Evolutionary conservation across 2,797 vertebrate genomes (phyloP).

Genomic region (Enteromius afrohamiltoni): DNA sequence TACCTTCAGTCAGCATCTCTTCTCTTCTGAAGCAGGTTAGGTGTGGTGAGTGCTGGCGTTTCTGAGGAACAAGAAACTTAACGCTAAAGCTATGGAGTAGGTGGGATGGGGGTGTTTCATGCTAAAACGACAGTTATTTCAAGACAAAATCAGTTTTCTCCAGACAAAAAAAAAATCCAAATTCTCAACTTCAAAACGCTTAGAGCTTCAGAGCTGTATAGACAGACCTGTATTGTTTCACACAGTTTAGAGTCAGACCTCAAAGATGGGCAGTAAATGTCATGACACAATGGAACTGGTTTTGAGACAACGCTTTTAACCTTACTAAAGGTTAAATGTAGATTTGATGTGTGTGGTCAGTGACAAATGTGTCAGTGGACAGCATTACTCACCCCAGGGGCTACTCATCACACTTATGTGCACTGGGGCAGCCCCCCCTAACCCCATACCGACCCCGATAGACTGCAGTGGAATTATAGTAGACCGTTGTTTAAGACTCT

Average conservation of each 20-base stretch:
- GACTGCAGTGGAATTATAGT: background rate
- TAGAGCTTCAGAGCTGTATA: background rate
- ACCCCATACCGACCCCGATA: background rate
- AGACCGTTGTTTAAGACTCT: background rate
- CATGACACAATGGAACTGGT: slow-evolving; percentile 17
- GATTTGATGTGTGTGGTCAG: slow-evolving; percentile 7
- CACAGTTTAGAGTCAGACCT: background rate
- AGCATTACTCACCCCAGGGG: slow-evolving; percentile 29
- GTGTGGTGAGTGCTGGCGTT: slow-evolving; percentile 20
- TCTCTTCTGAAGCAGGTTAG: slow-evolving; percentile 21
- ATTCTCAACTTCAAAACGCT: background rate
- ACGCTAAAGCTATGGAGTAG: background rate
- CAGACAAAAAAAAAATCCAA: background rate
- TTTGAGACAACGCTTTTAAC: background rate
- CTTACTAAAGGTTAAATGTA: background rate
- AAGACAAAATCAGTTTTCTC: background rate
- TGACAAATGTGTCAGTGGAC: slow-evolving; percentile 22
- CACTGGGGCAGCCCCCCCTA: slow-evolving; percentile 4
- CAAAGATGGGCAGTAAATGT: background rate
- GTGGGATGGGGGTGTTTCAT: slow-evolving; percentile 23
- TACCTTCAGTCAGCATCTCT: background rate
- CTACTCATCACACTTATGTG: background rate
- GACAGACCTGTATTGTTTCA: background rate
- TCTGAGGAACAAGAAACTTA: slow-evolving; percentile 44
- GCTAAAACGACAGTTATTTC: slow-evolving; percentile 7